Conservation (phyloP, 2,113 vertebrate species). For the Chlorodrepanis virens region DNA sequence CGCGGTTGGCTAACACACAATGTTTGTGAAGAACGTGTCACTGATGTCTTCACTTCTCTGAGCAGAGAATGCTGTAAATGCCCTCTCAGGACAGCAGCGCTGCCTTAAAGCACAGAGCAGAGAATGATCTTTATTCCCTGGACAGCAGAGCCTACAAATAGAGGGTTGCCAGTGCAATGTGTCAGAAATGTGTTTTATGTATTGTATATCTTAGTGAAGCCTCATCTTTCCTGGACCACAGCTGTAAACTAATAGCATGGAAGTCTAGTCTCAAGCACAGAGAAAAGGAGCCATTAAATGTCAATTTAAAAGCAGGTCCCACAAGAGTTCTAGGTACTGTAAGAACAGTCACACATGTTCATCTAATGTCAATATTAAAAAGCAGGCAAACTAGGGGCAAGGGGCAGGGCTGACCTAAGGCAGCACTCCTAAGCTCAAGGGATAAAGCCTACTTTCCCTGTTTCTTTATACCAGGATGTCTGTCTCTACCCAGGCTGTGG, state of each 20-base stretch:
- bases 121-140: not conserved
- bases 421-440: not conserved
- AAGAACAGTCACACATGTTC: not conserved
- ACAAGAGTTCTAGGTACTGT: not conserved
- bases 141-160: not conserved
- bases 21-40: not conserved
- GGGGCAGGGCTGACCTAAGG: not conserved
- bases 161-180: not conserved
- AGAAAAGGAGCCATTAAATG: not conserved
- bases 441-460: not conserved
- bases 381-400: not conserved
- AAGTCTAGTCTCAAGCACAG: not conserved
- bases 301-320: not conserved
- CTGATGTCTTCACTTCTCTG: not conserved
- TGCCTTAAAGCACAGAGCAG: not conserved
- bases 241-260: not conserved
- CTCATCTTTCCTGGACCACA: not conserved
- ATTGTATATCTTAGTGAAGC: not conserved
- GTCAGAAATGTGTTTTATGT: slow-evolving; percentile 29
- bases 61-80: not conserved
- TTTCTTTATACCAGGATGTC: not conserved
- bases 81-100: not conserved
- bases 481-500: not conserved
- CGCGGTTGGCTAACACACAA: not conserved
- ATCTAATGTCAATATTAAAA: not conserved